Base-by-base conservation (phyloP, 2,113 vertebrate genomes). In the Heptranchias perlo region DNA sequence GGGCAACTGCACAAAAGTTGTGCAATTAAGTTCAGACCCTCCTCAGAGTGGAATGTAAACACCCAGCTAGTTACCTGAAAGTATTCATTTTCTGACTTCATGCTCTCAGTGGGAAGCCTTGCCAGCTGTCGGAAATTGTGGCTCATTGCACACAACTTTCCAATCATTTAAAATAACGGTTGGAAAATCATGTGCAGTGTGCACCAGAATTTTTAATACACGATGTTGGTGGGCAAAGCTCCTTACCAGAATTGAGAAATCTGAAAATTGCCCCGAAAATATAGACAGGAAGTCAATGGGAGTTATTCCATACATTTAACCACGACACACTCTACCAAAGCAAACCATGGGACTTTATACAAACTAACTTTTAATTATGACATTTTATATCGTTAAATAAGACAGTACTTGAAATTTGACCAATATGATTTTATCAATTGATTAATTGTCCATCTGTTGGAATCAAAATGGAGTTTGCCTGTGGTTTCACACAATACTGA, bases 41-140 rank as follows among this genome's bases (percentile, higher is more conserved):
- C 58, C 89, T 93, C 89, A 39, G 89, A 62, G 61, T 93, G 89
- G 89, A 93, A 93, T 93, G 89, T 39, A 93, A 91, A 93, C 35
- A 91, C 39, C 89, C 58, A 62, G 89, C n/a, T 93, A 93, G n/a
- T 39, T 93, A 62, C 35, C 89, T 62, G 58, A 44, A 82, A 16
- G n/a, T 10, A 93, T 93, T 93, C 58, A 62, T 62, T 93, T 93
- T 93, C 58, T 62, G 89, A 61, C 89, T 39, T 93, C 64, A 18
- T 93, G 61, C 35, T 64, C 61, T 93, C 58, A 39, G 35, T 39
- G 35, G n/a, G 58, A 62, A 23, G 89, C 54, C 58, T 93, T n/a
- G 5, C 14, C n/a, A 93, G n/a, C 5, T 62, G 21, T 39, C 44
- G n/a, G 78, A 93, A 93, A 93, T 62, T 92, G 35, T 62, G 58